These are phyloP conservation scores for Adelphocoris suturalis DNA, from an alignment of 2,888 invertebrate genomes.

Conservation along the genomic window DNA sequence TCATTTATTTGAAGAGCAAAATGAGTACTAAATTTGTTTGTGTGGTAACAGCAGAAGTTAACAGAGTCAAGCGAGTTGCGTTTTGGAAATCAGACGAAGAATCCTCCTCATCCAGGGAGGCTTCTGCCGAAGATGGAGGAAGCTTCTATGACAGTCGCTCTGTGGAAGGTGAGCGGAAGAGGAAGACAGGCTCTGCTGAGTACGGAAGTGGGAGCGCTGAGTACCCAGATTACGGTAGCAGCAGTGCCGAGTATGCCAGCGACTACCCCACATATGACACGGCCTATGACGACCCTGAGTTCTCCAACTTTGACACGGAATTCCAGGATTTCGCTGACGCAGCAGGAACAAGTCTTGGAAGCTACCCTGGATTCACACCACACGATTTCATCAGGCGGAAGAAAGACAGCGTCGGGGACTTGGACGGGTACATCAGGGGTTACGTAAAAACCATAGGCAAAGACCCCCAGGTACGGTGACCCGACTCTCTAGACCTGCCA, in stretches of 20 bases:
- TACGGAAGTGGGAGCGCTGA: slow-evolving; percentile 35
- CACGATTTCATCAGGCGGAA: slow-evolving; percentile 30
- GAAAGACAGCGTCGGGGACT: slow-evolving; percentile 49
- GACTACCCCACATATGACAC: slow-evolving; percentile 30
- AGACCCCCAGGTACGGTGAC: slow-evolving; percentile 65
- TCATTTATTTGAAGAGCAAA: background rate
- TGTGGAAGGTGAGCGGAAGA: background rate
- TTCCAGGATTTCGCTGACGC: slow-evolving; percentile 66
- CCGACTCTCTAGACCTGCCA: background rate
- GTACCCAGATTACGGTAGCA: slow-evolving; percentile 35
- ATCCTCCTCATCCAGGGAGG: slow-evolving; percentile 19
- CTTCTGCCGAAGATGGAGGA: slow-evolving; percentile 29
- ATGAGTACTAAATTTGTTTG: slow-evolving; percentile 2
- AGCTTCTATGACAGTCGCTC: slow-evolving; percentile 53
- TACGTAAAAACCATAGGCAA: slow-evolving; percentile 72
- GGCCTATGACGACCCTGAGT: slow-evolving; percentile 61
- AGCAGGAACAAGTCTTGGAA: background rate
- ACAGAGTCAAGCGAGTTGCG: slow-evolving; percentile 56
- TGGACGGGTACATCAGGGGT: slow-evolving; percentile 72
- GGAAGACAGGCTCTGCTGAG: background rate
- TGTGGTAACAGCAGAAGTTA: slow-evolving; percentile 35
- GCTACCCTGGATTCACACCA: slow-evolving; percentile 22
- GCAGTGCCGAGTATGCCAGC: background rate
- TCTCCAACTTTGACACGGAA: slow-evolving; percentile 71
- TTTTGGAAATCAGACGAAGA: slow-evolving; percentile 68